A percentile compares a stretch with the other conserved stretches of the same genome.
Evolutionary conservation across 1,140 invertebrate species (phyloP).

Genomic region (Cepaea nemoralis): DNA sequence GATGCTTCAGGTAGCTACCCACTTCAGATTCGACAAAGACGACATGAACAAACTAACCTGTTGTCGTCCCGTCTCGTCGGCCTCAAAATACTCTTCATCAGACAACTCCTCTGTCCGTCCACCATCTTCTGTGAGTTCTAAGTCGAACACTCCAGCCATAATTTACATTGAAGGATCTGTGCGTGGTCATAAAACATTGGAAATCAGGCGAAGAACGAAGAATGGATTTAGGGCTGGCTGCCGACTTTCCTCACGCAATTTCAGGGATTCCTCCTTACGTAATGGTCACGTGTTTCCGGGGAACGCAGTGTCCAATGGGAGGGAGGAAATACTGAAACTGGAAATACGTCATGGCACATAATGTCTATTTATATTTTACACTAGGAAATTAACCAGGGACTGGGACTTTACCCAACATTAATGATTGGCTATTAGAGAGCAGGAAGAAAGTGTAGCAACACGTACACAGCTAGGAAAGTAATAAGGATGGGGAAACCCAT

Average conservation of each 20-base stretch:
- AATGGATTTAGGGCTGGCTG: not conserved
- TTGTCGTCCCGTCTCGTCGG: constrained; percentile 39
- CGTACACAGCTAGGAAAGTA: too few species aligned
- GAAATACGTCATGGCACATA: not conserved
- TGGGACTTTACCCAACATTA: too few species aligned
- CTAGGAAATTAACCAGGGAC: too few species aligned
- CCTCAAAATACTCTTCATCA: constrained; percentile 73
- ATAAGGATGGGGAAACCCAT: too few species aligned
- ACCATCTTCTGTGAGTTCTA: constrained; percentile 84
- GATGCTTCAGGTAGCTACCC: not conserved
- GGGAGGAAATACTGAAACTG: not conserved
- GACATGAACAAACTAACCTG: constrained; percentile 19
- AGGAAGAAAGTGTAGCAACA: too few species aligned
- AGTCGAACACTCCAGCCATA: constrained; percentile 82
- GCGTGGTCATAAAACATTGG: constrained; percentile 40
- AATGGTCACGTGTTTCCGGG: constrained; percentile 39
- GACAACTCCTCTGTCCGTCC: constrained; percentile 76
- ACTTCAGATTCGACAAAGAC: constrained; percentile 8
- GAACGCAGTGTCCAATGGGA: constrained; percentile 11
- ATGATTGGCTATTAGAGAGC: too few species aligned
- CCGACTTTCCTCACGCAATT: constrained; percentile 38
- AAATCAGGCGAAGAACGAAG: constrained; percentile 15
- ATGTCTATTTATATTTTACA: too few species aligned
- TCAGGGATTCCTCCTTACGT: constrained; percentile 43
- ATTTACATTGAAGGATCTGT: constrained; percentile 38